Base-by-base conservation (phyloP, 1,140 invertebrate genomes). In the Ostrea denselamellosa region DNA sequence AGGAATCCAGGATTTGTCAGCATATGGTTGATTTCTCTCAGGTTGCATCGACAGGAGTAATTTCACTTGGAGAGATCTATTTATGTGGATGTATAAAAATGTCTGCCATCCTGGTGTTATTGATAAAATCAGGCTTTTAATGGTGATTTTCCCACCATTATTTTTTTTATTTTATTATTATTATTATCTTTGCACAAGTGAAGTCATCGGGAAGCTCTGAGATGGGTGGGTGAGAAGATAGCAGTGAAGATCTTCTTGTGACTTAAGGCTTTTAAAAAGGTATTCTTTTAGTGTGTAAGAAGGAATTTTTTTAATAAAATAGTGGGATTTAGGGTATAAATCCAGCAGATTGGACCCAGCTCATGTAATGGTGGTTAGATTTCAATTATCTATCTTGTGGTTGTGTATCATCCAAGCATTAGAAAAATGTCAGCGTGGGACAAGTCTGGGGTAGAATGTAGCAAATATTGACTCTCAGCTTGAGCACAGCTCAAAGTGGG, bases 351-450 rank as follows among this genome's bases (percentile, higher is more conserved):
- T 28, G 12, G 9, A 4, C 9, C 28, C 68, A 34, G 28, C 22
- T 25, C 65, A 71, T 71, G 65, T 71, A 71, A 34, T 25, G 14
- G 68, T 77, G 25, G 28, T 77, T 77, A 28, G 25, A 77, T 77
- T 77, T 25, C 68, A 77, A 77, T 77, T 77, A 77, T 77, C 68
- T 77, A 25, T 77, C n/a, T 62, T 77, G 25, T 77, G 28, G 28
- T 77, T 77, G 14, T 44, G 25, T 12, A 77, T 34, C 68, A 77
- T 77, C 68, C 25, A 77, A 34, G 68, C 68, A 77, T 77, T 77
- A 77, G 22, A 77, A 77, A 77, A 77, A 77, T 77, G 68, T 77
- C 68, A 34, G 22, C 68, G 25, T 77, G 28, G 12, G 28, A 77
- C 12, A 28, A 34, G 28, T 34, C 68, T 28, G 25, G 12, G 68